Conservation (phyloP, 2,888 invertebrate species). For the Andrena minutula region DNA sequence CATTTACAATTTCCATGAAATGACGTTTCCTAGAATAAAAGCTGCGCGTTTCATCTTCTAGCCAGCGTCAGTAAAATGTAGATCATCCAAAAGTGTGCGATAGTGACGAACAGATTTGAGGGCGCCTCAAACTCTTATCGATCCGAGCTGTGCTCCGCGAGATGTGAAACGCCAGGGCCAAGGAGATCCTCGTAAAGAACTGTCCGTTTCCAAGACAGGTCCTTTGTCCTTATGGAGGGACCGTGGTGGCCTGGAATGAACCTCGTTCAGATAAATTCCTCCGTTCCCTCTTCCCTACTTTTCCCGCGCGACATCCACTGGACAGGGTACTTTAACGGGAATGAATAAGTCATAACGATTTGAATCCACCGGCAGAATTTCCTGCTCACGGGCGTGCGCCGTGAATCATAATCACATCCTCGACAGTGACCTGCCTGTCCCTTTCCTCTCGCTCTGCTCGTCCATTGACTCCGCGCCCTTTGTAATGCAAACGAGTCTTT, state of each 20-base stretch:
- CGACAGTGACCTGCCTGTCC: background rate
- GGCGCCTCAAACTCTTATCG: conserved; percentile 58
- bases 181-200: conserved; percentile 65
- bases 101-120: conserved; percentile 27
- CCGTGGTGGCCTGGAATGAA: conserved; percentile 48
- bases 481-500: background rate
- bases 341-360: conserved; percentile 68
- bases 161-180: conserved; percentile 34
- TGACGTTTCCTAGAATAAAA: background rate
- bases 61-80: no score
- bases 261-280: conserved; percentile 65
- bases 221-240: conserved; percentile 67
- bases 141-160: conserved; percentile 41
- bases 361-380: conserved; percentile 42
- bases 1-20: background rate
- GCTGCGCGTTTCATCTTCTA: background rate
- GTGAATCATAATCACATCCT: conserved; percentile 51
- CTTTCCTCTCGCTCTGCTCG: background rate
- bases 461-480: background rate
- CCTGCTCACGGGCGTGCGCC: conserved; percentile 30
- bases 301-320: conserved; percentile 24
- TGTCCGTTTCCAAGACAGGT: conserved; percentile 66
- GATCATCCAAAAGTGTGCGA: background rate
- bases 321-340: conserved; percentile 53
- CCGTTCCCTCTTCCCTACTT: conserved; percentile 34